A percentile compares a stretch with the other conserved stretches of the same genome.
These are phyloP conservation scores for Trichomalopsis sarcophagae DNA, from an alignment of 1,140 invertebrate species.

Conservation along the genomic window DNA sequence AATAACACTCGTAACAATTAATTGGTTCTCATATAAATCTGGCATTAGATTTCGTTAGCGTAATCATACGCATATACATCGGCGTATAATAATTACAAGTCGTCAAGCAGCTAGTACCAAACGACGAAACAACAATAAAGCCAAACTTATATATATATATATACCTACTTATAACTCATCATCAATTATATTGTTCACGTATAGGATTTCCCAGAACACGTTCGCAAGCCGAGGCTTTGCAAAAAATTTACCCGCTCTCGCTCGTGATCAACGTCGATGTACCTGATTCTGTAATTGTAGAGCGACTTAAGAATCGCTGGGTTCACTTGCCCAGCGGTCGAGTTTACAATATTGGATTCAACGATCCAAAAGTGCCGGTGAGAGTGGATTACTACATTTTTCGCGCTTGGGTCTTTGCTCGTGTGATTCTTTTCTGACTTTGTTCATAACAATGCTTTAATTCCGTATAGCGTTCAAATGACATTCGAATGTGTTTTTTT, in stretches of 20 bases:
- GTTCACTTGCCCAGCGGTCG: slow-evolving; percentile 92
- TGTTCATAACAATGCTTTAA: no score
- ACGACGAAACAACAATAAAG: background rate
- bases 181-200: background rate
- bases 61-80: no score
- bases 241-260: slow-evolving; percentile 82
- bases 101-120: no score
- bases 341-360: slow-evolving; percentile 96
- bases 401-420: background rate
- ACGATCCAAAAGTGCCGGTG: slow-evolving; percentile 88
- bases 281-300: slow-evolving; percentile 92
- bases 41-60: no score
- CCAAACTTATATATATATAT: background rate
- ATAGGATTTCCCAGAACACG: slow-evolving; percentile 91
- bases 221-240: slow-evolving; percentile 87
- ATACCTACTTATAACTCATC: no score
- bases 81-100: no score
- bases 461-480: no score
- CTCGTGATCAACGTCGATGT: slow-evolving; percentile 92
- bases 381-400: slow-evolving; percentile 38
- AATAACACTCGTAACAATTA: background rate
- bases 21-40: no score
- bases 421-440: no score
- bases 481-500: no score
- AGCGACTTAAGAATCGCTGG: slow-evolving; percentile 88